Percentiles rank a stretch among this genome's conserved stretches.
Conservation (phyloP, 2,888 invertebrate genomes). For the Euzetes globulus region DNA sequence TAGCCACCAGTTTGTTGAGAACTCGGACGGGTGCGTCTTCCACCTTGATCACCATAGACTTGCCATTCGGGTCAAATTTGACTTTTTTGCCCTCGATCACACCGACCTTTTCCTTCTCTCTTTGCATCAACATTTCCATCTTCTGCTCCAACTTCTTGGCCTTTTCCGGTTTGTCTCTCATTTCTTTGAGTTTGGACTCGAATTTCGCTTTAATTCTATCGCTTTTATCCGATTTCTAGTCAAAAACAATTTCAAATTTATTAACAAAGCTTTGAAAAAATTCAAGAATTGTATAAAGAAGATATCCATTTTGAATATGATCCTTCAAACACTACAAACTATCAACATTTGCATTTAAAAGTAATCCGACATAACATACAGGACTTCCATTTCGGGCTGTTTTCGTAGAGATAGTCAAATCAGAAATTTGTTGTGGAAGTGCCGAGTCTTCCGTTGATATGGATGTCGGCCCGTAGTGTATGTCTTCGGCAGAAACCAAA, state of each 20-base stretch:
- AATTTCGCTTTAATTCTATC: slow-evolving; percentile 32
- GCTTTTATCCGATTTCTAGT: slow-evolving; percentile 28
- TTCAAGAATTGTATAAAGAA: too few species aligned
- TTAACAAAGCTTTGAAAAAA: too few species aligned
- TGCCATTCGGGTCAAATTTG: slow-evolving; percentile 32
- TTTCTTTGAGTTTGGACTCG: slow-evolving; percentile 26
- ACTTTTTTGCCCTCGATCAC: slow-evolving; percentile 33
- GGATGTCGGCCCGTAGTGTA: slow-evolving; percentile 31
- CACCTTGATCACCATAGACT: slow-evolving; percentile 32
- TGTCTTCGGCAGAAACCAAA: slow-evolving; percentile 27
- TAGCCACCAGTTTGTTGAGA: slow-evolving; percentile 26
- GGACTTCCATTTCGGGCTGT: not conserved
- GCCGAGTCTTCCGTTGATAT: slow-evolving; percentile 35
- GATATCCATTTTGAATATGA: too few species aligned
- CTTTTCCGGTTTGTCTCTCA: slow-evolving; percentile 31
- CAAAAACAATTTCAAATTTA: not conserved
- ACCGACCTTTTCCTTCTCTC: slow-evolving; percentile 28
- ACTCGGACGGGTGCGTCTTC: slow-evolving; percentile 34
- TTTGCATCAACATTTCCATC: slow-evolving; percentile 20
- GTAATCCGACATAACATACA: not conserved
- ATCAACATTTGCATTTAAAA: too few species aligned
- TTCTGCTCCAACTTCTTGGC: slow-evolving; percentile 28
- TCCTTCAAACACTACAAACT: too few species aligned
- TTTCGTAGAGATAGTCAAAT: slow-evolving; percentile 10
- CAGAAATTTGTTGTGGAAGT: slow-evolving; percentile 28